Evolutionary conservation across 2,888 invertebrate genomes (phyloP).

Genomic region (Orthosia cruda): DNA sequence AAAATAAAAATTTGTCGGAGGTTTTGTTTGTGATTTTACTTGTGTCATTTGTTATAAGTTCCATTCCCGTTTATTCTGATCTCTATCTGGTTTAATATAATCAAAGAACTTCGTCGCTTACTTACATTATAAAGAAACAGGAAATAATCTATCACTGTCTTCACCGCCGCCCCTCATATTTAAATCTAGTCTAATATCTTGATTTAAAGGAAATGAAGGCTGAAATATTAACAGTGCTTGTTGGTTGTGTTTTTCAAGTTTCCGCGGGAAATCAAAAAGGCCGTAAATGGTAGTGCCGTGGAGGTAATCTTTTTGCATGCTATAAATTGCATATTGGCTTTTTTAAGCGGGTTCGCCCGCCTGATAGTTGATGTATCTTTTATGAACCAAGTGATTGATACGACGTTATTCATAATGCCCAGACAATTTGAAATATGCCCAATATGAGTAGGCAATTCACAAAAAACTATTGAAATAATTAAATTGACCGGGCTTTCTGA

Average conservation of each 20-base stretch:
- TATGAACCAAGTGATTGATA: too few relatives aligned
- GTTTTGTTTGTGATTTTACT: too few relatives aligned
- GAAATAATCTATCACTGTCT: slow-evolving; percentile 37
- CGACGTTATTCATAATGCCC: too few relatives aligned
- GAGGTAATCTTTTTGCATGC: background rate
- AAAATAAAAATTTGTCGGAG: too few relatives aligned
- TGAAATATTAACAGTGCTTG: slow-evolving; percentile 18
- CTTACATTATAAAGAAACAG: background rate
- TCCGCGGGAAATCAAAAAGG: slow-evolving; percentile 41
- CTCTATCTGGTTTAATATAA: background rate
- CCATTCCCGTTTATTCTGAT: too few relatives aligned
- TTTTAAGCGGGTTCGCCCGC: background rate
- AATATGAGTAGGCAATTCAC: too few relatives aligned
- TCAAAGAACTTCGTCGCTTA: too few relatives aligned
- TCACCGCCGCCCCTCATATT: slow-evolving; percentile 1
- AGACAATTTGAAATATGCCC: too few relatives aligned
- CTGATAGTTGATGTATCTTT: too few relatives aligned
- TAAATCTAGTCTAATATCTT: slow-evolving; percentile 18
- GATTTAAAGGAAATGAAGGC: slow-evolving; percentile 37
- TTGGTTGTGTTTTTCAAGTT: slow-evolving; percentile 15
- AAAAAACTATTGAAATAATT: too few relatives aligned
- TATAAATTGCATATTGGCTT: background rate
- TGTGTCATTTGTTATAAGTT: too few relatives aligned
- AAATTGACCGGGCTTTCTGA: too few relatives aligned
- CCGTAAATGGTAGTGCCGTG: background rate